Evolutionary conservation across 2,113 vertebrate species (phyloP), one percentile per base, ranked within the genome.

Genomic region (Cairina moschata): DNA sequence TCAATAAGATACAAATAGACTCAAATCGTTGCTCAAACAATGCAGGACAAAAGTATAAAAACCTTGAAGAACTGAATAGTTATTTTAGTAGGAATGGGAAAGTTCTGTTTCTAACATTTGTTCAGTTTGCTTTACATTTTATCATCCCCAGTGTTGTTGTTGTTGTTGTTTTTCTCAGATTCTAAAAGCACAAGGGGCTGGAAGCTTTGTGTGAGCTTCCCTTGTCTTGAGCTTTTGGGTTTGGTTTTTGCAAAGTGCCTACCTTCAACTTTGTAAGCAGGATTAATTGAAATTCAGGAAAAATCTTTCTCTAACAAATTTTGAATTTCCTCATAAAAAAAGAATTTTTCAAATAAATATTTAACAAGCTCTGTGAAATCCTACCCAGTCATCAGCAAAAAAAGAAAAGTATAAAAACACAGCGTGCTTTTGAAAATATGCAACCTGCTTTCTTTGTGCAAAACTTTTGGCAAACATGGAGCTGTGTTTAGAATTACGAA

Each of bases 401-500:
- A 50, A 3, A 14, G 59, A 59, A 77, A 28, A 28, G 31, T 23
- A 68, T 13, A 52, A 77, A 86, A 88, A 90, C 62, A 31, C 5
- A 68, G 17, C 0, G 0, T 79, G 38, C 81, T 74, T 95, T 95
- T 93, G 80, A 88, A 93, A 94, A 68, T 0, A 0, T 10, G 25
- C 60, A 91, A 79, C 73, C 44, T 79, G 69, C 77, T 93, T 79
- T 66, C 71, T 80, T 85, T 69, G 78, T 58, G 81, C 71, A 73
- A 87, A 92, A 89, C 54, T 83, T 94, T 31, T 63, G 55, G 71
- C 84, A 22, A 69, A 88, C 55, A 55, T 36, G 50, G 38, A 76
- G 46, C 81, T 92, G 40, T 56, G 75, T 91, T 96, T 93, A 90
- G 94, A 90, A 58, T 66, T 83, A 73, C 71, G 75, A 85, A 63